Evolutionary conservation across 2,797 vertebrate genomes (phyloP), one percentile per base, ranked within the genome.

Genomic region (Acanthiza pusilla): DNA sequence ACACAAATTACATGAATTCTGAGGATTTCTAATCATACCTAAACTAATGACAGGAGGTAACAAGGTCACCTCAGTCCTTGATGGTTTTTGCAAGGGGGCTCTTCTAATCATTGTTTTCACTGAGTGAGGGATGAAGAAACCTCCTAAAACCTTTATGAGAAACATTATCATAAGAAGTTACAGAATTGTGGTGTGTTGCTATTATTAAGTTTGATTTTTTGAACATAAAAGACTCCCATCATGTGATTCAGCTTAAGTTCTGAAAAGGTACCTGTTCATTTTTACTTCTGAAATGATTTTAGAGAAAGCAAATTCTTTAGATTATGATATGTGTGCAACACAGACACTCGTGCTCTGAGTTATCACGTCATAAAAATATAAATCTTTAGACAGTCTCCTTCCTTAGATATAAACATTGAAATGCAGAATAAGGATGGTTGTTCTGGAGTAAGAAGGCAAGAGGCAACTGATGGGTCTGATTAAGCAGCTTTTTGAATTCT

Each of bases 401-500:
- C 80, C 65, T 92, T 5, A 93, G 84, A 85, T 79, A 29, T 1
- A 42, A 93, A 84, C 80, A 68, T 81, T 81, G 89, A 94, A 96
- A 77, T 85, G 42, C 83, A 92, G 30, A 51, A n/a, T 58, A 74
- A 88, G 30, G 20, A 51, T 15, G 29, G 47, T 87, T 89, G 42
- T 85, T 95, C 72, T 71, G n/a, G 63, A 93, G 55, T 88, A 42
- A 78, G 83, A 96, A 97, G 94, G 67, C 36, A 76, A 94, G 45
- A 85, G 47, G 38, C 16, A 97, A 76, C 54, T 55, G 85, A 97
- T 96, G 81, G 67, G 75, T 96, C 86, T 96, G 93, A 96, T 97
- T 96, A 96, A 95, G 91, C 54, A 93, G 88, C 51, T 60, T 87
- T 97, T 94, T 91, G 73, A 95, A 96, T 96, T 91, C 22, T 54